Base-by-base conservation (phyloP, 2,888 invertebrate genomes). In the Candidula unifasciata region DNA sequence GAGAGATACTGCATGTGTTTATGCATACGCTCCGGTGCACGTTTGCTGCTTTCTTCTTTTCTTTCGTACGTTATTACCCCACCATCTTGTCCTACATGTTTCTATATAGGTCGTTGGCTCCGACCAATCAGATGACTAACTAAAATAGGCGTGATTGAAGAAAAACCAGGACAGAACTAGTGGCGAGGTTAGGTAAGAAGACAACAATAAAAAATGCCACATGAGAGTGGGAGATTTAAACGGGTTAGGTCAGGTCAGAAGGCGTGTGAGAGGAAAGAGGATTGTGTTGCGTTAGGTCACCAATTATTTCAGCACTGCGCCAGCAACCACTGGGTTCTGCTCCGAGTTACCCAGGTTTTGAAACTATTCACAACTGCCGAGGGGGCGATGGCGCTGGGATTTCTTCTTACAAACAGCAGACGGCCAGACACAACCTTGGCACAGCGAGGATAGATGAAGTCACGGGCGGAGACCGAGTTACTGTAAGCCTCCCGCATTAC, bases 251-350 rank as follows among this genome's bases (percentile, higher is more conserved):
- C 80, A 80, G 79, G 79, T 79, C 79, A 66, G 21, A 79, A 8
- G 35, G 64, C 69, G 80, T 71, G 69, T 37, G 80, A 80, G 69
- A 52, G 64, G 68, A 64, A 52, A 54, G 77, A 2, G 24, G 8
- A n/a, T n/a, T n/a, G n/a, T 60, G n/a, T 54, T 71, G 52, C 18
- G 80, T 80, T 71, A 71, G 80, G 80, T 80, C 80, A 80, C 80
- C 66, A 80, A 80, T 71, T 80, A 80, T 80, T 71, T 71, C 80
- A 69, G 54, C 69, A 71, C 71, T 54, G 54, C 69, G 80, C 80
- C 69, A 80, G 80, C 80, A 68, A n/a, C 69, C 69, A 54, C 80
- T 69, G 8, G 8, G 13, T 44, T 44, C 44, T 71, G 10, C 73
- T 44, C 69, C 52, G 2, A n/a, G 71, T 69, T 80, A 80, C 69